A percentile compares a stretch with the other conserved stretches of the same genome.
Evolutionary conservation across 2,797 vertebrate genomes (phyloP).

Genomic region (Takifugu ocellatus): DNA sequence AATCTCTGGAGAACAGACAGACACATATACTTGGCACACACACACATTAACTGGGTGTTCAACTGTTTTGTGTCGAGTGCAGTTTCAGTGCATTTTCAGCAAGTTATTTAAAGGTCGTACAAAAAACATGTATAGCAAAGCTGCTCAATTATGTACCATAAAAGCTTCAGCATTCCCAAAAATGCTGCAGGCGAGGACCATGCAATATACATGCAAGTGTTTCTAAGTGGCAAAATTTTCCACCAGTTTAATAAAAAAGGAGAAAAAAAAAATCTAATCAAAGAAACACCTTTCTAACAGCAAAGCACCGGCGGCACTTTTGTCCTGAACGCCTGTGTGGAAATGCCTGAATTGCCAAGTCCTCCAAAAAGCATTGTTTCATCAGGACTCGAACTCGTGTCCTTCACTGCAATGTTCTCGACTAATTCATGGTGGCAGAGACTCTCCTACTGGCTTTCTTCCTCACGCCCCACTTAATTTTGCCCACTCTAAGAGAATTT

Average conservation of each 20-base stretch:
- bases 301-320: not conserved
- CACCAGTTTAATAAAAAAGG: slow-evolving; percentile 19
- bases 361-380: too few species aligned
- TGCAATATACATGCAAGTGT: slow-evolving; percentile 61
- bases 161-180: slow-evolving; percentile 58
- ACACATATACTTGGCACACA: too few species aligned
- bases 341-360: too few species aligned
- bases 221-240: slow-evolving; percentile 36
- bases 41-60: not conserved
- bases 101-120: slow-evolving; percentile 49
- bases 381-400: too few species aligned
- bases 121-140: slow-evolving; percentile 54
- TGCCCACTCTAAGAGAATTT: too few species aligned
- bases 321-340: too few species aligned
- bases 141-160: slow-evolving; percentile 65
- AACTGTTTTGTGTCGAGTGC: slow-evolving; percentile 2
- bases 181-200: slow-evolving; percentile 56
- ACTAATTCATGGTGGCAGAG: too few species aligned
- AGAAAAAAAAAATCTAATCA: slow-evolving; percentile 25
- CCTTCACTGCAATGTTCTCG: too few species aligned
- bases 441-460: too few species aligned
- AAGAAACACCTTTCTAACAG: slow-evolving; percentile 22
- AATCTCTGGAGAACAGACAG: too few species aligned
- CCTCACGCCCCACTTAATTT: too few species aligned
- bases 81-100: slow-evolving; percentile 11